These are phyloP conservation scores for Drosophila prostipennis DNA, from an alignment of 2,888 invertebrate species.

Conservation along the genomic window DNA sequence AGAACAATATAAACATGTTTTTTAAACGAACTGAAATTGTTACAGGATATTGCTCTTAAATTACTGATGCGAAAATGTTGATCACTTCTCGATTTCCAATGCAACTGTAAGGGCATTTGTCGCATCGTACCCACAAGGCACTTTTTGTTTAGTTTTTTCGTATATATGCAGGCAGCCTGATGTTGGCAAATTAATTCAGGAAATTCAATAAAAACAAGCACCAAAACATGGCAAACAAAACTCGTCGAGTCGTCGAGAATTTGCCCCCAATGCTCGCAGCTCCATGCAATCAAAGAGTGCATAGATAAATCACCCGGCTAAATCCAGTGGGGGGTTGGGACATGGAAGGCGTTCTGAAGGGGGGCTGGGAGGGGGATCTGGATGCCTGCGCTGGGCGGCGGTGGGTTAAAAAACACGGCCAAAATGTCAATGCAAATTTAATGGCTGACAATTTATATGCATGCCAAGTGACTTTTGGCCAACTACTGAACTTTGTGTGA, in stretches of 20 bases:
- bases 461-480: conserved; percentile 80
- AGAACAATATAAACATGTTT: too few species aligned
- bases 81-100: not conserved
- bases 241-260: conserved; percentile 42
- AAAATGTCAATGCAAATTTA: conserved; percentile 80
- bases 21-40: too few species aligned
- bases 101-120: not conserved
- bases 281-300: conserved; percentile 74
- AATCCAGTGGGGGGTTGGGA: conserved; percentile 53
- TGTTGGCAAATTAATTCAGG: conserved; percentile 74
- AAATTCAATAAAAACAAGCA: conserved; percentile 78
- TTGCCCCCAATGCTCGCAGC: conserved; percentile 38
- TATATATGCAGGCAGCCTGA: conserved; percentile 30
- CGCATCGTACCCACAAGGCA: conserved; percentile 3
- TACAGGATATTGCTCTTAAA: not conserved
- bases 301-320: conserved; percentile 74
- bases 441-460: conserved; percentile 79
- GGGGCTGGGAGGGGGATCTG: not conserved
- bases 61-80: not conserved
- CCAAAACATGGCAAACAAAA: conserved; percentile 70
- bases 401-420: conserved; percentile 56
- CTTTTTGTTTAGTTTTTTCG: conserved; percentile 19
- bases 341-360: not conserved
- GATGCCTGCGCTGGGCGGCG: conserved; percentile 8
- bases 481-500: conserved; percentile 73